A percentile compares a stretch with the other conserved stretches of the same genome.
phyloP scores from a whole-genome alignment of 2,888 invertebrate genomes.

The Parnassius apollo region DNA sequence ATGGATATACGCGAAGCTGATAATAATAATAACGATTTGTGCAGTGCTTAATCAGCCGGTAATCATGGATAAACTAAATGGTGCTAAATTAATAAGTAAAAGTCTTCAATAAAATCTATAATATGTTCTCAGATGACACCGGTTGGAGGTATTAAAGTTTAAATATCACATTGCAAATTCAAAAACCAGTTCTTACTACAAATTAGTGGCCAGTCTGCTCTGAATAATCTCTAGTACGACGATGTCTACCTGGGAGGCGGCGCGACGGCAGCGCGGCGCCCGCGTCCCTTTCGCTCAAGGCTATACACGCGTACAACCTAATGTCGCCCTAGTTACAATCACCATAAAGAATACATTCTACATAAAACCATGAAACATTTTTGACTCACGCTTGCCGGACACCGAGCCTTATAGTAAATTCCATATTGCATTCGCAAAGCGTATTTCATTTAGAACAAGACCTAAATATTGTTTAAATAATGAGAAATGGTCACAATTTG shows the following conservation, averaged over 20 bases:
- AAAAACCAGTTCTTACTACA: constrained; percentile 17
- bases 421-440: constrained; percentile 12
- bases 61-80: too few relatives aligned
- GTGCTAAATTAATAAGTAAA: background rate
- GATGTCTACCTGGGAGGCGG: constrained; percentile 64
- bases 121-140: too few relatives aligned
- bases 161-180: constrained; percentile 16
- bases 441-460: background rate
- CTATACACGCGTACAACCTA: constrained; percentile 43
- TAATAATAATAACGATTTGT: too few relatives aligned
- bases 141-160: too few relatives aligned
- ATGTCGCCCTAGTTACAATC: constrained; percentile 39
- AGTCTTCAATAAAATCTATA: background rate
- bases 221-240: constrained; percentile 45
- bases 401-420: constrained; percentile 42
- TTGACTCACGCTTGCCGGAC: constrained; percentile 48
- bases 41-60: too few relatives aligned
- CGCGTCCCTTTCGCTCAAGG: constrained; percentile 75
- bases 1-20: too few relatives aligned
- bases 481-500: background rate
- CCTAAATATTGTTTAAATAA: constrained; percentile 7
- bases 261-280: constrained; percentile 50
- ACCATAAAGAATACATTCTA: constrained; percentile 30
- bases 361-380: constrained; percentile 34
- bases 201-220: constrained; percentile 32